These are phyloP conservation scores for Cherax destructor DNA, from an alignment of 1,140 invertebrate genomes.

Conservation along the genomic window DNA sequence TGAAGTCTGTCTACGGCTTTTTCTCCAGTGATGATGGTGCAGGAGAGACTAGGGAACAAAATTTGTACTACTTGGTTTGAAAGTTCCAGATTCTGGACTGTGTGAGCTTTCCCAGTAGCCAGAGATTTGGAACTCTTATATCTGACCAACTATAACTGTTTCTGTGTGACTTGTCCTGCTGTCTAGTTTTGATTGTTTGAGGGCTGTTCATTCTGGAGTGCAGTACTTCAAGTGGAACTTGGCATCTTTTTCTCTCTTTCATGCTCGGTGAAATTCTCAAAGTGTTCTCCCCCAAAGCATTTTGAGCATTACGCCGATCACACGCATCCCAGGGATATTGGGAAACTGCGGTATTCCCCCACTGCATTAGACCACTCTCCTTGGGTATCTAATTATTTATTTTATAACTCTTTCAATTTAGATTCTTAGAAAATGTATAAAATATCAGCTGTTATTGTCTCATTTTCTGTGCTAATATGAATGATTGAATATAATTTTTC, in stretches of 20 bases:
- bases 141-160: slow-evolving; percentile 52
- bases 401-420: not conserved
- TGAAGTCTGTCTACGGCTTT: slow-evolving; percentile 40
- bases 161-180: slow-evolving; percentile 47
- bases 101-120: slow-evolving; percentile 8
- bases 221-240: slow-evolving; percentile 33
- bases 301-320: slow-evolving; percentile 22
- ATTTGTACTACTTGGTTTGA: slow-evolving; percentile 21
- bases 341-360: slow-evolving; percentile 39
- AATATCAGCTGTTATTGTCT: not conserved
- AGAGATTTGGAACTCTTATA: slow-evolving; percentile 29
- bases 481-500: no score
- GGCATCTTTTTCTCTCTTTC: slow-evolving; percentile 27
- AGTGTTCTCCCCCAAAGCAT: slow-evolving; percentile 47
- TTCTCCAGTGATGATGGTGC: slow-evolving; percentile 46
- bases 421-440: not conserved
- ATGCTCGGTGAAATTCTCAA: slow-evolving; percentile 21
- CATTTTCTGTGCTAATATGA: not conserved
- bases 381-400: slow-evolving; percentile 11
- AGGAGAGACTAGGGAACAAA: slow-evolving; percentile 40
- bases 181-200: slow-evolving; percentile 51
- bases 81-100: slow-evolving; percentile 21
- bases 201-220: slow-evolving; percentile 35
- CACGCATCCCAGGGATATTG: slow-evolving; percentile 5
- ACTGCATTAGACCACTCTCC: slow-evolving; percentile 23